These are phyloP conservation scores for Idaea biselata DNA, from an alignment of 2,888 invertebrate genomes.

Conservation along the genomic window DNA sequence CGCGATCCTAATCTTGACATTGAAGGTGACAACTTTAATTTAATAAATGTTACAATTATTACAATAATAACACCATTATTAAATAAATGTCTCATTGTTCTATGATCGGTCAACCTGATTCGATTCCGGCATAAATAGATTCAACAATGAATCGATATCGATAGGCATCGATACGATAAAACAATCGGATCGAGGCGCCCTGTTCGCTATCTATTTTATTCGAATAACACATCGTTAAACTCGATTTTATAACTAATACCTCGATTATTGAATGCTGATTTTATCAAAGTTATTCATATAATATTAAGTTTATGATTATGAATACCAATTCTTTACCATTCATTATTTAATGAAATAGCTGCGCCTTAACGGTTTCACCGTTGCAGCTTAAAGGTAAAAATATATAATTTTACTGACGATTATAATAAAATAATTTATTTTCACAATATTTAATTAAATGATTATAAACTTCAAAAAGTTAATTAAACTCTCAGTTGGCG, in stretches of 20 bases:
- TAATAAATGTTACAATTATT: neutral
- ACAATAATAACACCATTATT: slow-evolving; percentile 7
- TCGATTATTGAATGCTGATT: neutral
- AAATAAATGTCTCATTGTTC: slow-evolving; percentile 19
- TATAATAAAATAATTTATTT: neutral
- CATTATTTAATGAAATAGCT: neutral
- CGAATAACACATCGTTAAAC: slow-evolving; percentile 4
- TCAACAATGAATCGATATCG: slow-evolving; percentile 41
- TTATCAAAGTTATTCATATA: neutral
- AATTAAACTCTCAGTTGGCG: neutral
- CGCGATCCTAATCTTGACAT: neutral
- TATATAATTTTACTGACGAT: neutral
- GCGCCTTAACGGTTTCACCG: neutral
- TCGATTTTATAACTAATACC: neutral
- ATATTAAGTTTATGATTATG: neutral
- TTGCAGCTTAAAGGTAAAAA: neutral
- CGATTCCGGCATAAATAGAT: slow-evolving; percentile 34
- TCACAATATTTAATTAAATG: neutral
- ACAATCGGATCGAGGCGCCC: slow-evolving; percentile 35
- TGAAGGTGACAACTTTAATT: neutral
- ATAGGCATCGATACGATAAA: slow-evolving; percentile 42
- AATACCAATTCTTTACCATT: neutral
- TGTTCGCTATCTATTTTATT: slow-evolving; percentile 22
- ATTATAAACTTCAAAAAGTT: neutral
- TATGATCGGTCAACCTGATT: slow-evolving; percentile 30